A percentile compares a stretch with the other conserved stretches of the same genome.
Evolutionary conservation across 1,140 invertebrate genomes (phyloP).

Genomic region (Druon quercuslanigerum): DNA sequence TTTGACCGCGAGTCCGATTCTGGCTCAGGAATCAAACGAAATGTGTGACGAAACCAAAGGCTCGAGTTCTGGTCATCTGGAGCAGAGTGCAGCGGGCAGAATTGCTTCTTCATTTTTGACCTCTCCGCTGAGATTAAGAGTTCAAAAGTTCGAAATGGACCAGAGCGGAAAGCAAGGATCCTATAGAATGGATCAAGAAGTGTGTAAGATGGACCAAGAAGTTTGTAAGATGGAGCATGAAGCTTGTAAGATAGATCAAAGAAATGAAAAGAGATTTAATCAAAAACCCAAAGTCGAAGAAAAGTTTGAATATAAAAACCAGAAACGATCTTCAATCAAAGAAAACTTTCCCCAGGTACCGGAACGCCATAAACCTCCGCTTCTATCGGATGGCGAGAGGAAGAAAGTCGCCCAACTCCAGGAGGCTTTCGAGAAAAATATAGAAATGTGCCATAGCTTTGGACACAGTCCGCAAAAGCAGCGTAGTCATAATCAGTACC

Average conservation of each 20-base stretch:
- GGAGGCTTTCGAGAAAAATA: slow-evolving; percentile 41
- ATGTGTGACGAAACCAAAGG: slow-evolving; percentile 53
- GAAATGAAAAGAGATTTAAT: background rate
- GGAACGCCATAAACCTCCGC: slow-evolving; percentile 39
- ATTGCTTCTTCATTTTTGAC: background rate
- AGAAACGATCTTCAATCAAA: slow-evolving; percentile 23
- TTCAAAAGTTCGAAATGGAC: slow-evolving; percentile 9
- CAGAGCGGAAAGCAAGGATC: slow-evolving; percentile 1
- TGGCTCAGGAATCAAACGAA: slow-evolving; percentile 57
- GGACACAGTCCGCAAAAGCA: slow-evolving; percentile 59
- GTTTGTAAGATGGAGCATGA: slow-evolving; percentile 39
- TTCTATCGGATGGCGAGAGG: slow-evolving; percentile 35
- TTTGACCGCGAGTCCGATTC: slow-evolving; percentile 59
- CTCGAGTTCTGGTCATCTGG: background rate
- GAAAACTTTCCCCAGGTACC: background rate
- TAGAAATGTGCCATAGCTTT: slow-evolving; percentile 58
- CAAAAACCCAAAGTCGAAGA: background rate
- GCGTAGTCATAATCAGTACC: slow-evolving; percentile 51
- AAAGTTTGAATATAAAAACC: background rate
- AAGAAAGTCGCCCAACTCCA: slow-evolving; percentile 34
- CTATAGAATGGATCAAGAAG: slow-evolving; percentile 38
- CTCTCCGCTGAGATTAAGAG: slow-evolving; percentile 6
- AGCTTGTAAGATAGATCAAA: slow-evolving; percentile 42
- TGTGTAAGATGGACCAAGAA: slow-evolving; percentile 42
- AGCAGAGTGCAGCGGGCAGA: background rate